These are phyloP conservation scores for Watsonalla binaria DNA, from an alignment of 2,888 invertebrate species.

Conservation along the genomic window DNA sequence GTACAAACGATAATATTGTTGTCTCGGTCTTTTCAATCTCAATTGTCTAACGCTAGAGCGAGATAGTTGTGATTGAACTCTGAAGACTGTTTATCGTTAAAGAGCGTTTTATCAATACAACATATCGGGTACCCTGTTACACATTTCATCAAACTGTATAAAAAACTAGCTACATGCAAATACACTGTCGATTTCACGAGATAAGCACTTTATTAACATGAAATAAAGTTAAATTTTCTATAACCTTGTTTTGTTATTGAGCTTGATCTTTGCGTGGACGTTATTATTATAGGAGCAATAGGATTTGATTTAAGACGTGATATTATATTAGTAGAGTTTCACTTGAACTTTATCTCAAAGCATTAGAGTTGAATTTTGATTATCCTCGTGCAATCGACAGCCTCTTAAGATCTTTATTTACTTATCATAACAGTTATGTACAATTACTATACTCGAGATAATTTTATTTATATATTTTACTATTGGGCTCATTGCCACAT, in stretches of 20 bases:
- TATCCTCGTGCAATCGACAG: background rate
- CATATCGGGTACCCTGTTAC: constrained; percentile 46
- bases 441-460: background rate
- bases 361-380: background rate
- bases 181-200: constrained; percentile 3
- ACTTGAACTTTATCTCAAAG: background rate
- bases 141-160: constrained; percentile 41
- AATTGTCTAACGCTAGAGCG: too few relatives aligned
- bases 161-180: constrained; percentile 40
- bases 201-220: constrained; percentile 1
- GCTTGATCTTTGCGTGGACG: too few relatives aligned
- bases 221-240: constrained; percentile 3
- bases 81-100: background rate
- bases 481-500: background rate
- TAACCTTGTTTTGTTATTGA: too few relatives aligned
- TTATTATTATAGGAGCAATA: too few relatives aligned
- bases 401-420: background rate
- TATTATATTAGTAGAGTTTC: too few relatives aligned
- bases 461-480: background rate
- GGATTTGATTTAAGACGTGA: too few relatives aligned
- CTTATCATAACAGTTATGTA: background rate
- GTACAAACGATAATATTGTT: too few relatives aligned
- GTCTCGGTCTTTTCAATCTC: too few relatives aligned
- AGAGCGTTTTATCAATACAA: constrained; percentile 8
- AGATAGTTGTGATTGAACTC: too few relatives aligned